Evolutionary conservation across 64 coral and sea anemone genomes (phyloP), one percentile per base, ranked within the genome.

Genomic region (Pachyseris speciosa): DNA sequence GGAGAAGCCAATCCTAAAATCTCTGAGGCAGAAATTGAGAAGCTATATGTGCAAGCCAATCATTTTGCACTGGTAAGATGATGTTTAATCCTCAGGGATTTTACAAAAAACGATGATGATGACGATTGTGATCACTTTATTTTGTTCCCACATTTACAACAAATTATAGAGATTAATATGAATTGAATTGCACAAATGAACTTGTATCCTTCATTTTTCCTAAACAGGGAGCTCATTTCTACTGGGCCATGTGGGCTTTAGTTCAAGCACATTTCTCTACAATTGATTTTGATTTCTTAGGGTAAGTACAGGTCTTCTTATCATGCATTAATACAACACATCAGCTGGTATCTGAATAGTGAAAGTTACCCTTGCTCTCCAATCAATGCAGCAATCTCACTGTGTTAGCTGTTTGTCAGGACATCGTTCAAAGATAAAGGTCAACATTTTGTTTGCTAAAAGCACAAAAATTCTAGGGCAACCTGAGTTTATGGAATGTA

Each of bases 21-120:
- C 29, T 86, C 89, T 28, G 64, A 88, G 2, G 26, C 41, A 15
- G 77, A 89, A 59, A 48, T 98, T 57, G 93, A 95, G 41, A 86
- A 64, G 42, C 29, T 98, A 49, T 98, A 98, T 58, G 85, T 92
- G 34, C 93, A 98, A 78, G 96, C 67, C 25, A 98, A 98, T 74
- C 96, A 98, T 26, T 95, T 95, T 98, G 96, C 96, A 37, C 51
- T 98, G 96, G 96, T 98, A 89, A 78, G 96, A 73, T 45, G 3
- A 25, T 44, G 2, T 9, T 34, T 32, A 9, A 24, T 22, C 9
- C 2, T 64, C 22, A 64, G 9, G 9, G 6, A 8, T 7, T 27
- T 64, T 64, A 30, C 61, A 49, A 49, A 49, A 49, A 49, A 49
- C 15, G 13, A 49, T 49, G 5, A 49, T 49, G n/a, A n/a, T n/a